These are phyloP conservation scores for Rhinoderma darwinii DNA, from an alignment of 2,113 vertebrate genomes.

Conservation along the genomic window DNA sequence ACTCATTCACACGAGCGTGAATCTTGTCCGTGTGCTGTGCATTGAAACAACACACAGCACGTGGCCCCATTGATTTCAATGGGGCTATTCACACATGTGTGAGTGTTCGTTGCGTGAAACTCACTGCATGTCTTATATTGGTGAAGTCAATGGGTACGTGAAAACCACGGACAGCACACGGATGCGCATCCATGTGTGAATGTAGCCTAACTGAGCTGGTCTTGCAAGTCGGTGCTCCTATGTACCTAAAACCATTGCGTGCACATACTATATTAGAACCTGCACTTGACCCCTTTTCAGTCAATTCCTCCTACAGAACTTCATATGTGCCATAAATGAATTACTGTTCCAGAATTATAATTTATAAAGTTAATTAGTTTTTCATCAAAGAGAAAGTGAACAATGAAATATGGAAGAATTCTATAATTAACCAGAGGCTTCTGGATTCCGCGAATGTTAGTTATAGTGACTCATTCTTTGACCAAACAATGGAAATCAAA, in stretches of 20 bases:
- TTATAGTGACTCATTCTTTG: conserved; percentile 22
- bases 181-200: no score
- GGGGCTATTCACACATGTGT: no score
- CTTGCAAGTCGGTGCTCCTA: background rate
- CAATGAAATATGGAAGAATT: conserved; percentile 12
- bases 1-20: no score
- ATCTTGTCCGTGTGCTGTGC: no score
- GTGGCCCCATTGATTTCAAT: no score
- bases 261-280: background rate
- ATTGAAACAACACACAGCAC: no score
- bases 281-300: conserved; percentile 1
- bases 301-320: background rate
- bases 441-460: background rate
- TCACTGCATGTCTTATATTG: no score
- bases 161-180: no score
- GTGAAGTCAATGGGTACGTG: no score
- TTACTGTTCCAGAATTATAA: background rate
- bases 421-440: conserved; percentile 27
- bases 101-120: no score
- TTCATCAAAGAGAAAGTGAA: background rate
- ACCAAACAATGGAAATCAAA: conserved; percentile 11
- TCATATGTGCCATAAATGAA: background rate
- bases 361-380: conserved; percentile 24
- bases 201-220: no score
- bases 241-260: background rate